Evolutionary conservation across 2,888 invertebrate genomes (phyloP).

Genomic region (Cybosia mesomella): DNA sequence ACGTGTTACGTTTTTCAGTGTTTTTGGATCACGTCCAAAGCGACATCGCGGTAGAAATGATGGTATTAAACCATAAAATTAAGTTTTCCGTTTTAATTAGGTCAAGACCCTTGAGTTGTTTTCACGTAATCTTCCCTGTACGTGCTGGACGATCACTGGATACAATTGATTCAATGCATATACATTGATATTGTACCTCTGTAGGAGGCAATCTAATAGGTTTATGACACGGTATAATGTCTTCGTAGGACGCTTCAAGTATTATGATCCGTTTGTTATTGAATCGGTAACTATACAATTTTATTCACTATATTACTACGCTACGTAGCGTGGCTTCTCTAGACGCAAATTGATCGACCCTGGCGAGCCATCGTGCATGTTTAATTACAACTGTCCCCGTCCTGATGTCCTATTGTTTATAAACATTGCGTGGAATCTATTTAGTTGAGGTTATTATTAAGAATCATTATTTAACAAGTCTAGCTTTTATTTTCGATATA

Average conservation of each 20-base stretch:
- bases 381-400: conserved; percentile 11
- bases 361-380: conserved; percentile 21
- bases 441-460: not conserved
- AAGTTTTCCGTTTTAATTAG: conserved; percentile 37
- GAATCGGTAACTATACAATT: conserved; percentile 14
- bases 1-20: conserved; percentile 56
- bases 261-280: conserved; percentile 20
- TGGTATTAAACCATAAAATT: conserved; percentile 36
- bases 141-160: not conserved
- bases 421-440: not conserved
- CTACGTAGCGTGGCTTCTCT: conserved; percentile 18
- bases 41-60: conserved; percentile 38
- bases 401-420: conserved; percentile 1
- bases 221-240: conserved; percentile 7
- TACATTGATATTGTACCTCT: conserved; percentile 13
- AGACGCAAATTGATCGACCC: conserved; percentile 17
- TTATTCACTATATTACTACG: conserved; percentile 7
- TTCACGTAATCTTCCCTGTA: conserved; percentile 19
- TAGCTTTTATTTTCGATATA: too few species aligned
- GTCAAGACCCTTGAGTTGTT: conserved; percentile 34
- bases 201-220: conserved; percentile 10
- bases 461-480: not conserved
- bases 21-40: conserved; percentile 59
- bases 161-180: conserved; percentile 7
- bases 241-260: conserved; percentile 7